These are phyloP conservation scores for Dasysyrphus albostriatus DNA, from an alignment of 2,888 invertebrate genomes.

Conservation along the genomic window DNA sequence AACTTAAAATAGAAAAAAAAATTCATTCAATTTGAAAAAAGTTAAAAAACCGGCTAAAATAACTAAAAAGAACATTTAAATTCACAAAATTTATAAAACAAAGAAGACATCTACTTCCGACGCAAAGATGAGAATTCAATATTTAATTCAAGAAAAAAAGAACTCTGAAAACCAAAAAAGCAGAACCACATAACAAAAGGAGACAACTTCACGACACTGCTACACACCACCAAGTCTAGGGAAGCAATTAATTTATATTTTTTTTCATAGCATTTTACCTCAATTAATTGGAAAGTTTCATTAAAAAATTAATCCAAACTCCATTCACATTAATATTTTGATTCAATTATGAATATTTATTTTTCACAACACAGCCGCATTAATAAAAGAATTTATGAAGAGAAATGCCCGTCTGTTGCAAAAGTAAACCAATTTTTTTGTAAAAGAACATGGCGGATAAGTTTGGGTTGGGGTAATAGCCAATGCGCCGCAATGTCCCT, in stretches of 20 bases:
- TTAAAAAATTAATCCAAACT: constrained; percentile 6
- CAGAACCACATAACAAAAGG: constrained; percentile 37
- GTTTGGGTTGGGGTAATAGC: constrained; percentile 55
- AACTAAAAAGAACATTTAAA: neutral
- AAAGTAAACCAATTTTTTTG: constrained; percentile 51
- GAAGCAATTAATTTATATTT: neutral
- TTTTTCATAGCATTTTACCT: constrained; percentile 53
- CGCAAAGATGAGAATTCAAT: neutral
- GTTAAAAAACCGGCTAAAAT: neutral
- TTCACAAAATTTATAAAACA: neutral
- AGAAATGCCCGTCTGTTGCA: constrained; percentile 55
- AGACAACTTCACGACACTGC: constrained; percentile 1
- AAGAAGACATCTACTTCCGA: neutral
- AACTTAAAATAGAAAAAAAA: neutral
- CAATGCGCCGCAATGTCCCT: constrained; percentile 46
- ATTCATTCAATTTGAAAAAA: neutral
- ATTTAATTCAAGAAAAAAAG: neutral
- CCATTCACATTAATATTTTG: constrained; percentile 20
- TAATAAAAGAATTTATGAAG: constrained; percentile 52
- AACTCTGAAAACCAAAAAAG: constrained; percentile 8
- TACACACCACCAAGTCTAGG: constrained; percentile 5
- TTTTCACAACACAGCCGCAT: constrained; percentile 40
- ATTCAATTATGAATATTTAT: constrained; percentile 2
- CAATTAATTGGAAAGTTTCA: constrained; percentile 37
- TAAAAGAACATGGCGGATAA: constrained; percentile 71